Evolutionary conservation across 2,888 invertebrate species (phyloP).

Genomic region (Automeris io): DNA sequence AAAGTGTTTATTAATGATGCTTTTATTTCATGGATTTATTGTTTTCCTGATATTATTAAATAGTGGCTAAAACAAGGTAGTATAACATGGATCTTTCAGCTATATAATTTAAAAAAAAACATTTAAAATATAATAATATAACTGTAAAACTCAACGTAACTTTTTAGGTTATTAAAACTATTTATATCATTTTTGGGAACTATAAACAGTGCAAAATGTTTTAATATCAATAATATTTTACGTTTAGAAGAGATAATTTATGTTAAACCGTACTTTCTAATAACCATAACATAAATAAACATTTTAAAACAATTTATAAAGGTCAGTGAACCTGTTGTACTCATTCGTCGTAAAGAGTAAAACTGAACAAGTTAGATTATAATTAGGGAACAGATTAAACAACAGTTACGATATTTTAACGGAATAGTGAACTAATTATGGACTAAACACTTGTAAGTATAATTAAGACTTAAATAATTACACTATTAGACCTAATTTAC

Average conservation of each 20-base stretch:
- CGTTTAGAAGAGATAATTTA: too few species aligned
- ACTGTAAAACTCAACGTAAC: too few species aligned
- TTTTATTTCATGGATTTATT: not conserved
- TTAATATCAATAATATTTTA: too few species aligned
- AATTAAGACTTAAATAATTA: too few species aligned
- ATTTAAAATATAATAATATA: not conserved
- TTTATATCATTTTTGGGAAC: too few species aligned
- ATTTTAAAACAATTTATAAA: not conserved
- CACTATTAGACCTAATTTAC: too few species aligned
- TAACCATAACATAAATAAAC: not conserved
- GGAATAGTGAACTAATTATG: not conserved
- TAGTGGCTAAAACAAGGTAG: not conserved
- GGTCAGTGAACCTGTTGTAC: not conserved
- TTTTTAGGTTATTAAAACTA: too few species aligned
- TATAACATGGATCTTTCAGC: not conserved
- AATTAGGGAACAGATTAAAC: not conserved
- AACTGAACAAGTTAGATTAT: not conserved
- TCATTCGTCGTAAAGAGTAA: not conserved
- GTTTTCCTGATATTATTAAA: not conserved
- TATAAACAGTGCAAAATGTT: too few species aligned
- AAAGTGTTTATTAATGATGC: slow-evolving; percentile 12
- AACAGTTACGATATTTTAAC: not conserved
- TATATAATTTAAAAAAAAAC: not conserved
- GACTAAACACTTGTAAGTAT: too few species aligned
- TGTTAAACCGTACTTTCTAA: too few species aligned